Conservation (phyloP, 2,888 invertebrate genomes). For the Perizoma affinitatum region DNA sequence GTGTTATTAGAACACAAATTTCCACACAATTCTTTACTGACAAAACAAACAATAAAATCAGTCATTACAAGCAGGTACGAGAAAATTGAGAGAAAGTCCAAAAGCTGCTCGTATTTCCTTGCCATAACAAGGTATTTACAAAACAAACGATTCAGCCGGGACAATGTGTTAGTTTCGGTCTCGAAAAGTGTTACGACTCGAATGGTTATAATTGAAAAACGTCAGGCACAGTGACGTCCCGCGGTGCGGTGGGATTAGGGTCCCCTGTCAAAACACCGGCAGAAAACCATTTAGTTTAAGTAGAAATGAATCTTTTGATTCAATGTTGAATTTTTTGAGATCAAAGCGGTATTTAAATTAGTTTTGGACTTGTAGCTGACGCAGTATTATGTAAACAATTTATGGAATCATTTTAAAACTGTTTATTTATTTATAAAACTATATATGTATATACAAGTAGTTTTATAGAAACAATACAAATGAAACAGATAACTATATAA, state of each 20-base stretch:
- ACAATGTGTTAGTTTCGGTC: conserved; percentile 40
- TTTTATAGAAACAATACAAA: too few relatives aligned
- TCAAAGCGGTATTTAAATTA: conserved; percentile 24
- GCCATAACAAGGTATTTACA: conserved; percentile 31
- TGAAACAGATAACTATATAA: too few relatives aligned
- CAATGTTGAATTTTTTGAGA: conserved; percentile 36
- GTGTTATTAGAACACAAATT: too few relatives aligned
- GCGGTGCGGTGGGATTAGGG: conserved; percentile 71
- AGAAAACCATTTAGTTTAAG: conserved; percentile 32
- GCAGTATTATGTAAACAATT: conserved; percentile 8
- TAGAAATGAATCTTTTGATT: conserved; percentile 32
- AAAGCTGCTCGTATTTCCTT: conserved; percentile 1
- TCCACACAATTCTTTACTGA: background rate
- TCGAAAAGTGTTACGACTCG: conserved; percentile 71
- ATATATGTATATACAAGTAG: too few relatives aligned
- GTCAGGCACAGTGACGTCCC: conserved; percentile 74
- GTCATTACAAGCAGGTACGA: background rate
- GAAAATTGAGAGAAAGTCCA: background rate
- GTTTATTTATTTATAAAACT: background rate
- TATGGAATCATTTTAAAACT: background rate
- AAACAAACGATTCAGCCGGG: conserved; percentile 28
- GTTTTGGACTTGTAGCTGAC: conserved; percentile 16
- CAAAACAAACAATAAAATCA: too few relatives aligned
- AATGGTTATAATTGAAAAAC: conserved; percentile 68
- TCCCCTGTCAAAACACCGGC: conserved; percentile 50